Conservation (phyloP, 1,140 invertebrate species). For the Caenorhabditis elegans region WBcel235 BX284606.5:11466501-11467000, state of each 20-base stretch:
- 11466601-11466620: constrained; percentile 20
- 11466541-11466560: too few relatives aligned
- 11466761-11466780: too few relatives aligned
- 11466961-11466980: not conserved
- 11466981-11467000: constrained; percentile 1
- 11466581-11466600: constrained; percentile 4
- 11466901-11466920: too few relatives aligned
- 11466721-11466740: not conserved
- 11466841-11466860: too few relatives aligned
- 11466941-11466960: not conserved
- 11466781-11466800: too few relatives aligned
- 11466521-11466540: too few relatives aligned
- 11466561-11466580: not conserved
- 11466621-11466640: constrained; percentile 29
- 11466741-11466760: too few relatives aligned
- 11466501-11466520: too few relatives aligned
- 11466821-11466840: too few relatives aligned
- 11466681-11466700: not conserved
- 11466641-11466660: not conserved
- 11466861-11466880: too few relatives aligned
- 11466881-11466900: too few relatives aligned
- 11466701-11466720: not conserved
- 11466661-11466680: not conserved
- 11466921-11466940: not conserved
- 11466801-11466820: too few relatives aligned